Base-by-base conservation (phyloP, 2,113 vertebrate genomes). In the Carassius auratus region DNA sequence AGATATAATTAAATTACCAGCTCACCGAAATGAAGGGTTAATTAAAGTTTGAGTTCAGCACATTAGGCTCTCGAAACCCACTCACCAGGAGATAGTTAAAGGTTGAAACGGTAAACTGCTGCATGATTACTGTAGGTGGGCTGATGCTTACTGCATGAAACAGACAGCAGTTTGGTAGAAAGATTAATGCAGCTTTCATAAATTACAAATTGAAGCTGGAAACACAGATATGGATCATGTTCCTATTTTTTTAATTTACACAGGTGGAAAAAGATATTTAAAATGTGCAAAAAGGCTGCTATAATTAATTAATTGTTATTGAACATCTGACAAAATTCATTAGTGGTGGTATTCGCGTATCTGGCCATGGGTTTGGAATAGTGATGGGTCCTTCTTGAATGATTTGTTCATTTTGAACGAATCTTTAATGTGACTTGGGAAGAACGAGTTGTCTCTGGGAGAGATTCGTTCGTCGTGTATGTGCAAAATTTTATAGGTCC, bases 1-100 rank as follows among this genome's bases (percentile, higher is more conserved):
- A 14, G 64, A 82, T 69, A 36, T 52, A 82, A 69, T 82, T 82
- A 30, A 82, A 82, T 82, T 52, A 82, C 48, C 17, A 55, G 26
- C 45, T n/a, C 3, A 3, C 33, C 64, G 57, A 80, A 80, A 42
- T 64, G 45, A 64, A 45, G 1, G 21, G 48, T 69, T 82, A 82
- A 82, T 69, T 82, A 82, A 69, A 69, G 80, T 69, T 33, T 17
- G 21, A 66, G 78, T 80, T 81, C 64, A 69, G 42, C 48, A 69
- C 64, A 52, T 45, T 52, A 19, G 80, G 80, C 23, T 52, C 80
- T 82, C 5, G 15, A 82, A 82, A 68, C 64, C 80, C 80, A 69
- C 80, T 52, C 64, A 50, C 62, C 15, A 69, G 50, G 61, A 66
- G 38, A 68, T 23, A 19, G 62, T 14, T 68, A 36, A 83, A 73